Percentiles rank a stretch among this genome's conserved stretches.
Conservation (phyloP, 2,113 vertebrate genomes). For the Heteronetta atricapilla region DNA sequence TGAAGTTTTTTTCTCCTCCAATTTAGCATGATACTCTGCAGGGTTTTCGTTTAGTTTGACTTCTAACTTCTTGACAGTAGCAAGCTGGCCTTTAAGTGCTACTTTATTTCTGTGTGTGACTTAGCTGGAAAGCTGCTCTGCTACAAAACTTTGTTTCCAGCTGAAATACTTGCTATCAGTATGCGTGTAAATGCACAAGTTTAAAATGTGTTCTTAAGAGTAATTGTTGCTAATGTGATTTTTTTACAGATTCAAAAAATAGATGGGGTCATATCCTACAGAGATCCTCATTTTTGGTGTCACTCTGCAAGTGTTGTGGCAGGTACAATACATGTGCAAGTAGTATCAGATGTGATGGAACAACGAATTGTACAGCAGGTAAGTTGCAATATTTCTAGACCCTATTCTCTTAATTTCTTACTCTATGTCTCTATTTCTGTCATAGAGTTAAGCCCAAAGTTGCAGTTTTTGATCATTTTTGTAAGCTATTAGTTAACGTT, state of each 20-base stretch:
- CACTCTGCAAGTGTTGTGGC: conserved; percentile 92
- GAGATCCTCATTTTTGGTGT: conserved; percentile 97
- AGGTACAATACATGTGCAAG: conserved; percentile 96
- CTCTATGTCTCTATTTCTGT: rapidly evolving
- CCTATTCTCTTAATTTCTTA: background rate
- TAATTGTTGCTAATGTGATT: background rate
- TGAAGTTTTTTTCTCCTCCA: background rate
- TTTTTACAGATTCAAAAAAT: conserved; percentile 92
- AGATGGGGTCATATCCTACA: conserved; percentile 94
- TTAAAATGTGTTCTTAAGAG: background rate
- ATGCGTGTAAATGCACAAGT: background rate
- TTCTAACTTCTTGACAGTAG: background rate
- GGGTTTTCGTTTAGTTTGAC: background rate
- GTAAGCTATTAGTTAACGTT: background rate
- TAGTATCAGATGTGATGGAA: conserved; percentile 91
- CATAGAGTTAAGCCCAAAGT: background rate
- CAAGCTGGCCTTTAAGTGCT: background rate
- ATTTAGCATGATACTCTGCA: background rate
- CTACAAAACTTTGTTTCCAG: background rate
- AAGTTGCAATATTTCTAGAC: background rate
- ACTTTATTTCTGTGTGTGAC: background rate
- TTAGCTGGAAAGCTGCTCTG: background rate
- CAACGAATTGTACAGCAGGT: conserved; percentile 97
- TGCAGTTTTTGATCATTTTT: background rate
- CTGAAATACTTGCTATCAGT: background rate